Percentiles rank a stretch among this genome's conserved stretches.
These are phyloP conservation scores for Operophtera brumata DNA, from an alignment of 2,888 invertebrate species.

Conservation along the genomic window DNA sequence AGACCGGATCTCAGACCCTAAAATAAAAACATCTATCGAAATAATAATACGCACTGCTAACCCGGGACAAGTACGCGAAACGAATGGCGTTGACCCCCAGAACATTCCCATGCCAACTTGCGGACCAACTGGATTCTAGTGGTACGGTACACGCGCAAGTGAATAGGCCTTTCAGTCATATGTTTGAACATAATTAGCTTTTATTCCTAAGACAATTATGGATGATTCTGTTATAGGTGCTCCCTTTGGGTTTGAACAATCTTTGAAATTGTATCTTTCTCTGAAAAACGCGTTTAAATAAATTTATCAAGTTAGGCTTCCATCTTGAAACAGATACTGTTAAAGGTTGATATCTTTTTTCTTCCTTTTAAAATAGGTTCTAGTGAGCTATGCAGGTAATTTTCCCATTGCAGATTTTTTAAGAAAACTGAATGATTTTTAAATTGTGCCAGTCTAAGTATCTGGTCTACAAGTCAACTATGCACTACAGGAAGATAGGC, in stretches of 20 bases:
- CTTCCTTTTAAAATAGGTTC: too few relatives aligned
- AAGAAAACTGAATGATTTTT: too few relatives aligned
- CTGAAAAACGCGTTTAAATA: too few relatives aligned
- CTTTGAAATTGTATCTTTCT: conserved; percentile 11
- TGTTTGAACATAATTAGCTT: conserved; percentile 73
- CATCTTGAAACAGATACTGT: too few relatives aligned
- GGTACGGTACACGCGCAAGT: conserved; percentile 61
- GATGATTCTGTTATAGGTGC: conserved; percentile 56
- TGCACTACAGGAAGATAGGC: too few relatives aligned
- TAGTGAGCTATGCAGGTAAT: too few relatives aligned
- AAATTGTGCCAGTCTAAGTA: too few relatives aligned
- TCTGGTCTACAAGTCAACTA: too few relatives aligned
- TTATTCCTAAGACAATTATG: conserved; percentile 57
- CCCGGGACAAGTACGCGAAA: conserved; percentile 76
- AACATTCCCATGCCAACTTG: conserved; percentile 74
- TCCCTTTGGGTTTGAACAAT: conserved; percentile 22
- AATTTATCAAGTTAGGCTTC: too few relatives aligned
- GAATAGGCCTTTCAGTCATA: conserved; percentile 69
- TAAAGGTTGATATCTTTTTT: too few relatives aligned
- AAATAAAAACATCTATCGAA: conserved; percentile 80
- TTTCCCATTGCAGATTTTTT: too few relatives aligned
- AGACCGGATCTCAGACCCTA: conserved; percentile 79
- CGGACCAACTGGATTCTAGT: conserved; percentile 71
- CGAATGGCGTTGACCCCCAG: conserved; percentile 79
- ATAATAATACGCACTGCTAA: conserved; percentile 78